These are phyloP conservation scores for Lepus oiostolus DNA, from an alignment of 2,797 vertebrate genomes.

Conservation along the genomic window DNA sequence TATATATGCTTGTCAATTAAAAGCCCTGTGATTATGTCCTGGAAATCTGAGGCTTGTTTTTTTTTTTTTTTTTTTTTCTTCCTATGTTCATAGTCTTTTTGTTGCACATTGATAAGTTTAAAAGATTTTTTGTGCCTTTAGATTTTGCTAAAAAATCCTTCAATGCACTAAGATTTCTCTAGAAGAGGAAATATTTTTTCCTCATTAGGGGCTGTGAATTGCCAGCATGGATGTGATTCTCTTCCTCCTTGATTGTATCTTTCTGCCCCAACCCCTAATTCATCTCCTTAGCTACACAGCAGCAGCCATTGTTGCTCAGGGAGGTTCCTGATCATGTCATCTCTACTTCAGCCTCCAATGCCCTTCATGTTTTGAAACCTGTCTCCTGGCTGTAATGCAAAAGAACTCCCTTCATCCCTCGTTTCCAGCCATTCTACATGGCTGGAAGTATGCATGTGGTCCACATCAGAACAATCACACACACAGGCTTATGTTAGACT, in stretches of 20 bases:
- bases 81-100: not conserved
- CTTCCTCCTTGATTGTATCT: not conserved
- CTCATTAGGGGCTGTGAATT: not conserved
- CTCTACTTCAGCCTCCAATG: not conserved
- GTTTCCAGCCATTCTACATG: not conserved
- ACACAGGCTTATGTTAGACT: accelerated
- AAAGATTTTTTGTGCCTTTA: not conserved
- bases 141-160: not conserved
- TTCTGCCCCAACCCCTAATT: not conserved
- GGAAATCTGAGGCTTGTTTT: not conserved
- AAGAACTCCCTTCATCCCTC: not conserved
- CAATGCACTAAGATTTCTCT: not conserved
- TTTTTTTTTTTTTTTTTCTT: not conserved
- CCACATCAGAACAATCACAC: not conserved
- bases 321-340: not conserved
- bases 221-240: not conserved
- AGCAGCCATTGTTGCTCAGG: not conserved
- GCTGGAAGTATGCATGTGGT: not conserved
- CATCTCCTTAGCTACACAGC: not conserved
- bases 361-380: not conserved
- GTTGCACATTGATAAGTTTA: not conserved
- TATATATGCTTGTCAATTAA: not conserved
- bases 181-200: not conserved
- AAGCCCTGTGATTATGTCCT: not conserved
- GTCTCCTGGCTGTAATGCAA: not conserved